A percentile compares a stretch with the other conserved stretches of the same genome.
Conservation (phyloP, 2,113 vertebrate genomes). For the Delphinus delphis region DNA sequence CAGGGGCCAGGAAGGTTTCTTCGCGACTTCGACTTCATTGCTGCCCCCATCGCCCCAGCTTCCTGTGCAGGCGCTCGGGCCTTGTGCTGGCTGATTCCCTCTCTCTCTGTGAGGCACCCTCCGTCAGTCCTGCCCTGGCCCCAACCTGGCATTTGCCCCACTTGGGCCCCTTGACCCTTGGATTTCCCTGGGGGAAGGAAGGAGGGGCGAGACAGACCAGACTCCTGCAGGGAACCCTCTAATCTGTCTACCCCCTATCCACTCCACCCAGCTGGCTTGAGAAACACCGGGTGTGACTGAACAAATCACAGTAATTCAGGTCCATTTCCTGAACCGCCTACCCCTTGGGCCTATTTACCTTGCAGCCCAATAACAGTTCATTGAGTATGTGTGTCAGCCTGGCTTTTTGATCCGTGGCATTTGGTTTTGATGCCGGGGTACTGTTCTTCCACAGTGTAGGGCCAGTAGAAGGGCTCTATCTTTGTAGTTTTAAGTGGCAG, state of each 20-base stretch:
- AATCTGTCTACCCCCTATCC: background rate
- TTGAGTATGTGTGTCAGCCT: background rate
- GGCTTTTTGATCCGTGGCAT: background rate
- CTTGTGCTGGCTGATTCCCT: background rate
- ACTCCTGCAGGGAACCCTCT: background rate
- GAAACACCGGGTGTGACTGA: slow-evolving; percentile 48
- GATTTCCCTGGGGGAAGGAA: background rate
- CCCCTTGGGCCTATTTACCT: background rate
- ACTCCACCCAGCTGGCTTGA: background rate
- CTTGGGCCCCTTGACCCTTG: background rate
- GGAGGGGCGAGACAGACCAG: background rate
- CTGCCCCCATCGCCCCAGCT: accelerated
- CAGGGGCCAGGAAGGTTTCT: background rate
- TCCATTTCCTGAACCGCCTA: slow-evolving; percentile 22
- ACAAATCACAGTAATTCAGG: slow-evolving; percentile 62
- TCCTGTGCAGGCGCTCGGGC: background rate
- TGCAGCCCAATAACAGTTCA: background rate
- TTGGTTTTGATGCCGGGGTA: background rate
- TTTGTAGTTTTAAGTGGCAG: slow-evolving; percentile 6
- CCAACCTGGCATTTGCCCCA: background rate
- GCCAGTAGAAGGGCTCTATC: background rate
- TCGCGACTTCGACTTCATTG: background rate
- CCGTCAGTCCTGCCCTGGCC: background rate
- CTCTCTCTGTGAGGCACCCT: background rate
- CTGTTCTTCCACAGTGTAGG: background rate